A percentile compares a stretch with the other conserved stretches of the same genome.
These are phyloP conservation scores for Temnothorax curvispinosus DNA, from an alignment of 1,140 invertebrate genomes.

Conservation along the genomic window DNA sequence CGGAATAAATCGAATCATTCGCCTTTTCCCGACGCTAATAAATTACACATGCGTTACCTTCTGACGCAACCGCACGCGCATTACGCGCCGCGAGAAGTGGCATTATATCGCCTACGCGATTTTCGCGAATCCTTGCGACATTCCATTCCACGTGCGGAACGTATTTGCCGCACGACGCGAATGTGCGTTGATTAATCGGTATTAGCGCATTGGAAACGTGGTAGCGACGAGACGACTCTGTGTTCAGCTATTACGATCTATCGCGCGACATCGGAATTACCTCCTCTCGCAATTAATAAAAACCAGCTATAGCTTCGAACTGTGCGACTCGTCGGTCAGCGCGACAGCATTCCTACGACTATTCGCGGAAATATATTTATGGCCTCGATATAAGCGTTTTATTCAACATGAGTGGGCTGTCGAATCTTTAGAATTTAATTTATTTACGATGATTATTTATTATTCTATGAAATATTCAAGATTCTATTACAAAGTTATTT, in stretches of 20 bases:
- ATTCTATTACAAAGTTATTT: not conserved
- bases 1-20: slow-evolving; percentile 54
- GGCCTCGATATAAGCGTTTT: not conserved
- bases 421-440: slow-evolving; percentile 1
- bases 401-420: not conserved
- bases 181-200: slow-evolving; percentile 35
- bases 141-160: not conserved
- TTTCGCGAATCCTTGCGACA: slow-evolving; percentile 51
- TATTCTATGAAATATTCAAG: slow-evolving; percentile 9
- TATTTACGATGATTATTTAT: not conserved
- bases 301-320: not conserved
- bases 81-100: slow-evolving; percentile 1
- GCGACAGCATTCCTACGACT: slow-evolving; percentile 11
- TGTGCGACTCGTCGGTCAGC: not conserved
- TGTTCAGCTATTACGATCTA: slow-evolving; percentile 26
- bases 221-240: not conserved
- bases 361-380: slow-evolving; percentile 24
- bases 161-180: not conserved
- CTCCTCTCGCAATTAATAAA: slow-evolving; percentile 41
- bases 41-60: slow-evolving; percentile 49
- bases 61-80: slow-evolving; percentile 34
- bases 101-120: slow-evolving; percentile 47
- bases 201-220: slow-evolving; percentile 19
- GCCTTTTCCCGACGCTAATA: slow-evolving; percentile 36
- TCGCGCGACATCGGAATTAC: slow-evolving; percentile 33